phyloP scores from a whole-genome alignment of 2,797 vertebrate genomes.

The Leuciscus waleckii region DNA sequence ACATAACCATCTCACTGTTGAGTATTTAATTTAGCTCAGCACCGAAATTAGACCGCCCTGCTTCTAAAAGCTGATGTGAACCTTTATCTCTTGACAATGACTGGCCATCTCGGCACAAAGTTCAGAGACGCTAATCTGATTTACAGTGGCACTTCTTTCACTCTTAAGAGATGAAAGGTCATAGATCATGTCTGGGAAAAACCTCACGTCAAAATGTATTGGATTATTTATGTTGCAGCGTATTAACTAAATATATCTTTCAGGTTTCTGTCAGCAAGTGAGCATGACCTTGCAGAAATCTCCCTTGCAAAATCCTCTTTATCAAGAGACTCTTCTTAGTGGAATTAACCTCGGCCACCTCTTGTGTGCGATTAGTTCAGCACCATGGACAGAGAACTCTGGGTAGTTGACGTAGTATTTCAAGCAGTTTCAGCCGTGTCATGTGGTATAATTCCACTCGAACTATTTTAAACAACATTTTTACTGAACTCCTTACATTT shows the following conservation, averaged over 20 bases:
- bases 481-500: not conserved
- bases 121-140: constrained; percentile 44
- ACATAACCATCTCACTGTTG: not conserved
- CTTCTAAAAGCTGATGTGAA: constrained; percentile 29
- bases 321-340: constrained; percentile 38
- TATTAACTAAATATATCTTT: not conserved
- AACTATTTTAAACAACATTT: not conserved
- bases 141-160: constrained; percentile 29
- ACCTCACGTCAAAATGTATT: not conserved
- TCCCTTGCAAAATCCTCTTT: constrained; percentile 51
- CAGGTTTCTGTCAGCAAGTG: constrained; percentile 4
- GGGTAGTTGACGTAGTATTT: not conserved
- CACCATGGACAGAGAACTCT: constrained; percentile 63
- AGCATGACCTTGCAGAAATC: constrained; percentile 50
- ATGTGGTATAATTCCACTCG: not conserved
- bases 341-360: constrained; percentile 43
- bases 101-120: constrained; percentile 8
- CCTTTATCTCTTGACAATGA: constrained; percentile 6
- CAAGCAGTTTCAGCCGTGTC: not conserved
- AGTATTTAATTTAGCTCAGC: not conserved
- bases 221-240: not conserved
- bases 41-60: constrained; percentile 1
- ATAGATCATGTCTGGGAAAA: not conserved
- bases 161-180: not conserved
- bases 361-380: constrained; percentile 53